A percentile compares a stretch with the other conserved stretches of the same genome.
Conservation (phyloP, 2,888 invertebrate genomes). For the Leptodirus hochenwartii region DNA sequence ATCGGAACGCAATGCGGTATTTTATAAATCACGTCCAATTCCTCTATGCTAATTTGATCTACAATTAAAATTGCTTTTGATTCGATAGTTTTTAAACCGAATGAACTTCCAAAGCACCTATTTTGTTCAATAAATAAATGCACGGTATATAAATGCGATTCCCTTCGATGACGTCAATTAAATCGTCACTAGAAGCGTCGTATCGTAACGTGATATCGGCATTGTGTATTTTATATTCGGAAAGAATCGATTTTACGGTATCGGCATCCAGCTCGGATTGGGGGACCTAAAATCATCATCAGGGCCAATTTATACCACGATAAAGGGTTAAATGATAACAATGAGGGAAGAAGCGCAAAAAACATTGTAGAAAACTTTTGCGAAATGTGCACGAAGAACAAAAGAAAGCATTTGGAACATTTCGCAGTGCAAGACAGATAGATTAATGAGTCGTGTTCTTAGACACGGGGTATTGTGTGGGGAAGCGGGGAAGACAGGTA, state of each 20-base stretch:
- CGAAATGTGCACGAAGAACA: no score
- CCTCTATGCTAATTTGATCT: conserved; percentile 90
- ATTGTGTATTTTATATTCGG: conserved; percentile 97
- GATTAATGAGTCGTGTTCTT: no score
- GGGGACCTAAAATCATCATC: conserved; percentile 45
- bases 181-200: conserved; percentile 92
- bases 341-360: no score
- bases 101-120: conserved; percentile 42
- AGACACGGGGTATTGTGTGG: no score
- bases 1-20: conserved; percentile 99
- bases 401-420: no score
- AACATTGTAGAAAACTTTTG: no score
- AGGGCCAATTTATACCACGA: no score
- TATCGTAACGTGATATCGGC: conserved; percentile 90
- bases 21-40: conserved; percentile 94
- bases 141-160: conserved; percentile 97
- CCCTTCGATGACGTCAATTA: conserved; percentile 97
- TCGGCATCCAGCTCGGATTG: conserved; percentile 92
- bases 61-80: not conserved
- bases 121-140: conserved; percentile 97
- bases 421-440: no score
- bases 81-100: conserved; percentile 26
- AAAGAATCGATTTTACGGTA: conserved; percentile 85
- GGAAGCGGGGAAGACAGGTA: no score
- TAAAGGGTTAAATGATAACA: no score